These are phyloP conservation scores for Artemia sinica DNA, from an alignment of 2,888 invertebrate species.

Conservation along the genomic window DNA sequence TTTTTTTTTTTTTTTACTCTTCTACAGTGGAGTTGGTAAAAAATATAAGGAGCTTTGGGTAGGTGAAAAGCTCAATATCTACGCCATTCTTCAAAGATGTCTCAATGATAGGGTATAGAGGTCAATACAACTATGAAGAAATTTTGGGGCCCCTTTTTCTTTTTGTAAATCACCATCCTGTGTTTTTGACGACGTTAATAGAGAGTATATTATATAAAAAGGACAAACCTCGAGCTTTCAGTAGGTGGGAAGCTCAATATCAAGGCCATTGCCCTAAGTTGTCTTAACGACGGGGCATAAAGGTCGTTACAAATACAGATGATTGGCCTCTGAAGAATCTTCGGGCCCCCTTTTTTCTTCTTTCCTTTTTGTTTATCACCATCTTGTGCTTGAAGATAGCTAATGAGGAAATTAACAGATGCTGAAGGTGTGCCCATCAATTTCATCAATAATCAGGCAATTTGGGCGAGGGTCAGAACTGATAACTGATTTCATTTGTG, in stretches of 20 bases:
- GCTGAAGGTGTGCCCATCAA: slow-evolving; percentile 84
- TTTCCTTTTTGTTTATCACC: slow-evolving; percentile 30
- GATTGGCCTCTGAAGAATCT: slow-evolving; percentile 60
- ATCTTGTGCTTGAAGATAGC: slow-evolving; percentile 49
- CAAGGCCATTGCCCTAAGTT: slow-evolving; percentile 56
- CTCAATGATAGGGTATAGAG: too few relatives aligned
- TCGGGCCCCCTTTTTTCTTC: slow-evolving; percentile 36
- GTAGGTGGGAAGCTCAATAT: slow-evolving; percentile 47
- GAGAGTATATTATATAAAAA: too few relatives aligned
- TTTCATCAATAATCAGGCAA: slow-evolving; percentile 83
- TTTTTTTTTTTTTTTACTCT: too few relatives aligned
- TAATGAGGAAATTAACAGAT: slow-evolving; percentile 68
- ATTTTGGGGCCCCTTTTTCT: too few relatives aligned
- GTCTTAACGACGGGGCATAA: slow-evolving; percentile 67
- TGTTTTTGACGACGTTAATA: too few relatives aligned
- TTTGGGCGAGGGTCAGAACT: slow-evolving; percentile 61
- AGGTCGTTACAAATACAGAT: slow-evolving; percentile 95
- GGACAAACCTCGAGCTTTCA: slow-evolving; percentile 31
- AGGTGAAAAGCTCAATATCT: too few relatives aligned
- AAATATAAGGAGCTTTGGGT: too few relatives aligned
- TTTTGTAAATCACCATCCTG: too few relatives aligned
- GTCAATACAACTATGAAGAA: too few relatives aligned
- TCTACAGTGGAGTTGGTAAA: too few relatives aligned
- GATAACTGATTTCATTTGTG: slow-evolving; percentile 75
- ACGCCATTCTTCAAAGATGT: too few relatives aligned